A percentile compares a stretch with the other conserved stretches of the same genome.
Conservation (phyloP, 2,797 vertebrate genomes). For the Hemibagrus guttatus region DNA sequence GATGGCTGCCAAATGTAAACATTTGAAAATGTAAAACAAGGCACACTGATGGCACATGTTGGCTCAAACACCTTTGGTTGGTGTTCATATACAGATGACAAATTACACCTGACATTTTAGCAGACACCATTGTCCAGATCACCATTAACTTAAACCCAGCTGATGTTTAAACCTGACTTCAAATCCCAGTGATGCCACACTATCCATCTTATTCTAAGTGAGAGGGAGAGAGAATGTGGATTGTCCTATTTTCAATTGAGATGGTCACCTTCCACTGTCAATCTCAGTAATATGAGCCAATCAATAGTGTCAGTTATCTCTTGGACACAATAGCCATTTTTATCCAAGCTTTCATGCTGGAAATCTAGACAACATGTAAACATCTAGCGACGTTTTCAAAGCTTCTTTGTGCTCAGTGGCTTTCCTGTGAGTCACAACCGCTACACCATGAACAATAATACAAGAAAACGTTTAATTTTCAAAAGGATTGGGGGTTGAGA, state of each 20-base stretch:
- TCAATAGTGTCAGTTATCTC: neutral
- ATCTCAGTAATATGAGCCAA: neutral
- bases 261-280: neutral
- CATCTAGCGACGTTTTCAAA: conserved; percentile 4
- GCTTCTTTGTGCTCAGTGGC: conserved; percentile 18
- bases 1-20: too few relatives aligned
- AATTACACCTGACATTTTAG: neutral
- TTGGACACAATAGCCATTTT: neutral
- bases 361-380: conserved; percentile 25
- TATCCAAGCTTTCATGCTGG: neutral
- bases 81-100: too few relatives aligned
- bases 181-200: neutral
- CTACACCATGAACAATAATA: neutral
- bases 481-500: conserved; percentile 10
- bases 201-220: neutral
- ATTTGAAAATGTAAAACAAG: neutral
- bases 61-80: neutral
- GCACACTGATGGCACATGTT: neutral
- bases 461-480: conserved; percentile 25
- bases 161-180: neutral
- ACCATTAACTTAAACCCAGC: neutral
- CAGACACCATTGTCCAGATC: neutral
- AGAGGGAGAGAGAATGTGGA: neutral
- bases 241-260: neutral
- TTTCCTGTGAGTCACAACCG: conserved; percentile 25